Evolutionary conservation across 2,888 invertebrate species (phyloP).

Genomic region (Emmelina monodactyla): DNA sequence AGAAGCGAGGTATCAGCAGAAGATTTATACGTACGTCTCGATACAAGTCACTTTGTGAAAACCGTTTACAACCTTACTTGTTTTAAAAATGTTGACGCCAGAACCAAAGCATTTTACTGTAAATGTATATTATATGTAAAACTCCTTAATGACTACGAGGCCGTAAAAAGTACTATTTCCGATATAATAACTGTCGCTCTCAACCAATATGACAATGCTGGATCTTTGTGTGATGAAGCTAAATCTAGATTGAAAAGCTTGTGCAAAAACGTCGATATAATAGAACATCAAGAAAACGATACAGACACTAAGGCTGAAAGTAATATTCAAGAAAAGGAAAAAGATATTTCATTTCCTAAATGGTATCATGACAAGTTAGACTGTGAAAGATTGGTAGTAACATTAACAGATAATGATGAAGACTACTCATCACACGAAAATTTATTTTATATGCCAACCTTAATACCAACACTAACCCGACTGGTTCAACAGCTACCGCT

Average conservation of each 20-base stretch:
- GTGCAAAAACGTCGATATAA: slow-evolving; percentile 2
- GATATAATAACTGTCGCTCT: slow-evolving; percentile 10
- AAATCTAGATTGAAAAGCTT: slow-evolving; percentile 7
- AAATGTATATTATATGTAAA: slow-evolving; percentile 9
- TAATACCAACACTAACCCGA: background rate
- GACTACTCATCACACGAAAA: slow-evolving; percentile 6
- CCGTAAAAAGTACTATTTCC: slow-evolving; percentile 8
- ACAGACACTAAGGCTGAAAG: too few relatives aligned
- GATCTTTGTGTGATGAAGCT: slow-evolving; percentile 9
- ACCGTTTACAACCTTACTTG: slow-evolving; percentile 5
- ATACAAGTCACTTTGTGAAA: slow-evolving; percentile 10
- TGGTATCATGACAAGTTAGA: slow-evolving; percentile 9
- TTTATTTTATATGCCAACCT: slow-evolving; percentile 7
- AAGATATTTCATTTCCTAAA: slow-evolving; percentile 5
- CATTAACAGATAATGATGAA: slow-evolving; percentile 10
- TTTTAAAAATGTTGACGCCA: slow-evolving; percentile 9
- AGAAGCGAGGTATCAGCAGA: slow-evolving; percentile 1
- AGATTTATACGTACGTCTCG: slow-evolving; percentile 7
- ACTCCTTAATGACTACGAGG: slow-evolving; percentile 5
- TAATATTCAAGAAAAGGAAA: too few relatives aligned
- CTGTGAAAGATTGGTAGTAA: slow-evolving; percentile 10
- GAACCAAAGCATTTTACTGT: slow-evolving; percentile 8
- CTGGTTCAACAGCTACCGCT: background rate
- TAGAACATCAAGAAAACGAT: too few relatives aligned
- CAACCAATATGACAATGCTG: slow-evolving; percentile 8